A percentile compares a stretch with the other conserved stretches of the same genome.
Evolutionary conservation across 2,797 vertebrate species (phyloP).

Genomic region (Microhierax caerulescens): DNA sequence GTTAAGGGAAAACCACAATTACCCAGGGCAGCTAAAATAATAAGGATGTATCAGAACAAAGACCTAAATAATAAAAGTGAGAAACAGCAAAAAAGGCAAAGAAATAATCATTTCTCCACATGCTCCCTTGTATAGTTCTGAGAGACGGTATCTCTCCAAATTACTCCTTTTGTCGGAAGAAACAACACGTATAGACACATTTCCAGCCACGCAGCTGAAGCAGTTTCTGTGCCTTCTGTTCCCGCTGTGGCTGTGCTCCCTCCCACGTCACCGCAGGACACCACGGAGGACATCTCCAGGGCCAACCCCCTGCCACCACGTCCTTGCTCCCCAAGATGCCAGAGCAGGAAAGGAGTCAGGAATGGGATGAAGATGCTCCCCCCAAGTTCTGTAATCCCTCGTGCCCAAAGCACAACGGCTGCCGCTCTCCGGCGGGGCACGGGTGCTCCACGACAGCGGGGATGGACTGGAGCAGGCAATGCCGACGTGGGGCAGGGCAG

Average conservation of each 20-base stretch:
- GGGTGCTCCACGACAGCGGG: fast-evolving
- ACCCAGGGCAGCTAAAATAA: neutral
- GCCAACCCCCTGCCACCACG: fast-evolving
- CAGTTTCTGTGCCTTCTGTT: neutral
- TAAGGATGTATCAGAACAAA: neutral
- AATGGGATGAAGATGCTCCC: neutral
- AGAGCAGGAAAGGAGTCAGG: neutral
- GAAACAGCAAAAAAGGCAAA: neutral
- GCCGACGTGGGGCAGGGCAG: neutral
- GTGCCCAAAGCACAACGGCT: fast-evolving
- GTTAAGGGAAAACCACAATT: constrained; percentile 16
- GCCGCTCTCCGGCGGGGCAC: neutral
- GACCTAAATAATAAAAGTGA: neutral
- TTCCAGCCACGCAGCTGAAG: neutral
- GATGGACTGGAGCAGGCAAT: too few species aligned
- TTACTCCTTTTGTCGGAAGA: neutral
- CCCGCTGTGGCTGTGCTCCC: fast-evolving
- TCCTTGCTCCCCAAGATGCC: neutral
- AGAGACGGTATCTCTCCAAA: neutral
- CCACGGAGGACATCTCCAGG: fast-evolving
- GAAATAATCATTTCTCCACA: neutral
- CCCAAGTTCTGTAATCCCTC: too few species aligned
- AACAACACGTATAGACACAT: neutral
- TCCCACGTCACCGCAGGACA: fast-evolving
- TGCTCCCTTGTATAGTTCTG: neutral